phyloP scores from a whole-genome alignment of 64 coral and sea anemone genomes.

The Montipora capricornis region DNA sequence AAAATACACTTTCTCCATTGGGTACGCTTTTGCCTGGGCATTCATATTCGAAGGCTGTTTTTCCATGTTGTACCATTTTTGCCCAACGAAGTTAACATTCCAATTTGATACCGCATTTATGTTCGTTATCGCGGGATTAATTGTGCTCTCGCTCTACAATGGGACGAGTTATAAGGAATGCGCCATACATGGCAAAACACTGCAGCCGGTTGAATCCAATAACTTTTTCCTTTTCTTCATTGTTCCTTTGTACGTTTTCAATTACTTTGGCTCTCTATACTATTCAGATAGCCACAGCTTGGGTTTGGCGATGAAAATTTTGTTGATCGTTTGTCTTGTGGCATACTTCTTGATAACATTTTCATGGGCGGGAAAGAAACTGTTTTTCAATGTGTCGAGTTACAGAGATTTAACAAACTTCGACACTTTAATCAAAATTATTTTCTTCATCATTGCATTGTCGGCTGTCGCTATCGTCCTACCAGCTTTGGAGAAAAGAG shows the following conservation, averaged over 20 bases:
- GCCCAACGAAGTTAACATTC: slow-evolving; percentile 74
- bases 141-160: slow-evolving; percentile 78
- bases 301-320: not conserved
- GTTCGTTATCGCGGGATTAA: slow-evolving; percentile 81
- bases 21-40: slow-evolving; percentile 89
- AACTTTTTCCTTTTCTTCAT: slow-evolving; percentile 79
- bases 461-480: not conserved
- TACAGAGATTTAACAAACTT: slow-evolving; percentile 6
- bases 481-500: not conserved
- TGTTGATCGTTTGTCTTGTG: slow-evolving; percentile 36
- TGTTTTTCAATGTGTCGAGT: slow-evolving; percentile 38
- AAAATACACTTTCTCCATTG: slow-evolving; percentile 78
- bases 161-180: slow-evolving; percentile 50
- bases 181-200: not conserved
- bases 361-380: slow-evolving; percentile 39
- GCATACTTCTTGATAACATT: slow-evolving; percentile 12
- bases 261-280: slow-evolving; percentile 84
- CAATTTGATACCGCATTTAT: slow-evolving; percentile 92
- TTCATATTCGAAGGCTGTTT: slow-evolving; percentile 87
- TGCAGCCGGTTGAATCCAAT: slow-evolving; percentile 60
- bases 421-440: slow-evolving; percentile 26
- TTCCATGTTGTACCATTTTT: slow-evolving; percentile 87
- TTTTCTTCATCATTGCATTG: slow-evolving; percentile 2
- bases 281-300: slow-evolving; percentile 1
- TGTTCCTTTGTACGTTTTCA: slow-evolving; percentile 73